Base-by-base conservation (phyloP, 2,797 vertebrate genomes). In the Platalea minor region DNA sequence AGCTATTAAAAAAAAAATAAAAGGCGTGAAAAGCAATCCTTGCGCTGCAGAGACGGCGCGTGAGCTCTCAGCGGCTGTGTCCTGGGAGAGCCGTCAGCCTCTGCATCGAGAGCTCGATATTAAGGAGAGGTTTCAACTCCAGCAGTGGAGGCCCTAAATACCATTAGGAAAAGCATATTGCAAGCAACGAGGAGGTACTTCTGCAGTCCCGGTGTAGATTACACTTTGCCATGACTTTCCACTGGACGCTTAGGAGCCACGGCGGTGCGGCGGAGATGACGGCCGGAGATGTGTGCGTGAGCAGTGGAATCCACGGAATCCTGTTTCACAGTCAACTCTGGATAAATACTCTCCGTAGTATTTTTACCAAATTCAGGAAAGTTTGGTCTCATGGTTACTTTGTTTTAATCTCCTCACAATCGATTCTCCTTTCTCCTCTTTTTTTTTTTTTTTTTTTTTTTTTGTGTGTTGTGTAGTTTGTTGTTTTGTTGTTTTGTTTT, bases 331-430 rank as follows among this genome's bases (percentile, higher is more conserved):
- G 6, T 69, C 54, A 72, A 4, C 23, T 78, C 64, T 72, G 57
- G 50, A 60, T 75, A 51, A 67, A 82, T 16, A 39, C n/a, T 33
- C 70, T 59, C 43, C 75, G 7, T 48, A 78, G 35, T 29, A 64
- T 68, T 95, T 84, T 64, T 51, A 88, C 33, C 18, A 69, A 59
- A 72, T 64, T 94, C 64, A 72, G n/a, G 50, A 12, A 79, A 37
- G 15, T 50, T 16, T 89, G 13, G 10, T 70, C 13, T 63, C 17
- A 24, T 63, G 19, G 31, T 64, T 74, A 56, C 26, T 10, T 68
- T n/a, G 48, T 65, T 83, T 51, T 25, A 9, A 13, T 46, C 9
- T 83, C 17, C 20, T 74, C 14, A 54, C 23, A 68, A 50, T 64
- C 45, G 74, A 2, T 45, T 94, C 9, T 78, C 11, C 13, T 64